Percentiles rank a stretch among this genome's conserved stretches.
These are phyloP conservation scores for Lathronympha strigana DNA, from an alignment of 2,888 invertebrate species.

Conservation along the genomic window DNA sequence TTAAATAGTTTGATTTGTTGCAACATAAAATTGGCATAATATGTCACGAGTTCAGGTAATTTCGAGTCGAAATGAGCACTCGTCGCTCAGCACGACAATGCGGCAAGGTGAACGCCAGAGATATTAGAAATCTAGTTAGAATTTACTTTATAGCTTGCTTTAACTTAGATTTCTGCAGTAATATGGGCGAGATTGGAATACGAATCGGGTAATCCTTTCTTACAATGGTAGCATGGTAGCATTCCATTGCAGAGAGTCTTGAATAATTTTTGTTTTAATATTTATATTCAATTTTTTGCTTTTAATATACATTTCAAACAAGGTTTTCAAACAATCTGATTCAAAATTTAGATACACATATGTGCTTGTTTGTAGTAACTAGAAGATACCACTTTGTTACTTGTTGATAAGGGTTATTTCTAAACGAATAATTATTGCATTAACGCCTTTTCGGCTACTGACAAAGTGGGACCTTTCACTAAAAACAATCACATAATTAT, in stretches of 20 bases:
- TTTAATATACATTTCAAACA: neutral
- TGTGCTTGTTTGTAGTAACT: too few species aligned
- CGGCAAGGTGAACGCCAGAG: conserved; percentile 24
- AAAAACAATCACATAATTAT: too few species aligned
- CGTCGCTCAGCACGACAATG: conserved; percentile 43
- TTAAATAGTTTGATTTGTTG: too few species aligned
- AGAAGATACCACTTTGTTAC: too few species aligned
- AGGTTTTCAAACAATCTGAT: neutral
- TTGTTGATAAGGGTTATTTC: too few species aligned
- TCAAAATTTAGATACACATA: too few species aligned
- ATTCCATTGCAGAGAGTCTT: neutral
- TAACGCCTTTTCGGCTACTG: too few species aligned
- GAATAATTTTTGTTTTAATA: neutral
- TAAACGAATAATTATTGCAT: too few species aligned
- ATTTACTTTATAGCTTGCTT: conserved; percentile 17
- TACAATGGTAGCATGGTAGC: conserved; percentile 12
- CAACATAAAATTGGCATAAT: neutral
- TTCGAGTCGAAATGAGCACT: neutral
- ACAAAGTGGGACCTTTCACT: too few species aligned
- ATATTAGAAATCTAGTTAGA: conserved; percentile 35
- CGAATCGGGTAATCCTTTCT: conserved; percentile 3
- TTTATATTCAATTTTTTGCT: neutral
- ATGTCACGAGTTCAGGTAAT: neutral
- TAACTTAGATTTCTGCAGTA: conserved; percentile 30
- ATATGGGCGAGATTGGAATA: conserved; percentile 31